Conservation (phyloP, 2,797 vertebrate genomes). For the Lacerta agilis region DNA sequence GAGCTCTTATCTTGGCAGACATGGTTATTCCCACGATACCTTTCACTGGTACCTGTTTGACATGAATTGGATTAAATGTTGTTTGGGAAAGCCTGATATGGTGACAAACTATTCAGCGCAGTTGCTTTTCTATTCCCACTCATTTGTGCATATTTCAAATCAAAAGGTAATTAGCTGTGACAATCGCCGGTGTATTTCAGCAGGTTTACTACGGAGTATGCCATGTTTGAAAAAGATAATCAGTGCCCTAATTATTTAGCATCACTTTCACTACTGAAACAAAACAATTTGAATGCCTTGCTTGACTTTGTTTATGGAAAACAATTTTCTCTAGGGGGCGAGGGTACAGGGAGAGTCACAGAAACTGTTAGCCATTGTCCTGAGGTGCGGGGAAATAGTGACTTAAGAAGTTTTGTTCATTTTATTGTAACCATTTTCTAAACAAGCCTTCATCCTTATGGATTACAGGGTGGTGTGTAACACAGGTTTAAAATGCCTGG, state of each 20-base stretch:
- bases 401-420: background rate
- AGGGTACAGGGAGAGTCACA: constrained; percentile 18
- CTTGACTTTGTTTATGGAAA: constrained; percentile 51
- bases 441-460: too few relatives aligned
- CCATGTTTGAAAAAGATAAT: background rate
- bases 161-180: constrained; percentile 55
- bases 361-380: constrained; percentile 16
- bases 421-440: too few relatives aligned
- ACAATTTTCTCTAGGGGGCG: constrained; percentile 7
- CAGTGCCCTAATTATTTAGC: constrained; percentile 44
- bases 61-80: constrained; percentile 46
- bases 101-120: constrained; percentile 31
- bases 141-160: background rate
- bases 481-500: too few relatives aligned
- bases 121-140: constrained; percentile 31
- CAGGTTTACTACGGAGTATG: constrained; percentile 34
- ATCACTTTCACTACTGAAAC: constrained; percentile 38
- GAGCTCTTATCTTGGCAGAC: constrained; percentile 57
- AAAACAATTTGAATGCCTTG: constrained; percentile 22
- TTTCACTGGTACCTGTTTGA: constrained; percentile 49
- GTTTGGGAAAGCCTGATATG: constrained; percentile 24
- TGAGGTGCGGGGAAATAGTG: background rate
- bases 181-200: constrained; percentile 43
- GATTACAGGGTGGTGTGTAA: too few relatives aligned
- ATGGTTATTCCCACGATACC: constrained; percentile 56